Percentiles rank a stretch among this genome's conserved stretches.
Evolutionary conservation across 2,113 vertebrate genomes (phyloP).

Genomic region (Microcebus ravelobensis): DNA sequence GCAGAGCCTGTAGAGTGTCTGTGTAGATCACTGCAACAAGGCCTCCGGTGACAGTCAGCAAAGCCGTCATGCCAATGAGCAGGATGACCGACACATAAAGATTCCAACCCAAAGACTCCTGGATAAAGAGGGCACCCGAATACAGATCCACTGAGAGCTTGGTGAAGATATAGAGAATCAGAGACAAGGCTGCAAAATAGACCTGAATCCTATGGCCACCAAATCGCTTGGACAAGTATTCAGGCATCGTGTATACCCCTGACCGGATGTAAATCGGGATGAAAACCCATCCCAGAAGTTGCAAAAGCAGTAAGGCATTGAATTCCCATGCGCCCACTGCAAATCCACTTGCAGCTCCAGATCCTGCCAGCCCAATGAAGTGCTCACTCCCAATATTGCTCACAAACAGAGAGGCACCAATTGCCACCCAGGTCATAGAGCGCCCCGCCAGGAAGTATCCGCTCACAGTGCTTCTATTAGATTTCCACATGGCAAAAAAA

Average conservation of each 20-base stretch:
- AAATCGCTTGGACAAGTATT: slow-evolving; percentile 97
- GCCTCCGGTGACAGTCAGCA: slow-evolving; percentile 97
- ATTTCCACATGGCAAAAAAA: slow-evolving; percentile 97
- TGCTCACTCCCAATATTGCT: slow-evolving; percentile 99
- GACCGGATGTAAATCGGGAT: slow-evolving; percentile 98
- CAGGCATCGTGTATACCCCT: slow-evolving; percentile 98
- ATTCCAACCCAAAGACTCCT: slow-evolving; percentile 99
- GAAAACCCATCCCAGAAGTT: slow-evolving; percentile 99
- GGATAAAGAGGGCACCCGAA: slow-evolving; percentile 98
- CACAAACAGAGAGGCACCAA: slow-evolving; percentile 98
- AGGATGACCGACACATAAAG: slow-evolving; percentile 96
- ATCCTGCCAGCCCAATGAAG: slow-evolving; percentile 99
- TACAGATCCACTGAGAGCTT: slow-evolving; percentile 99
- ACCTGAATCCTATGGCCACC: slow-evolving; percentile 96
- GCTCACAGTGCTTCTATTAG: slow-evolving; percentile 96
- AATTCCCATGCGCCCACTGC: slow-evolving; percentile 99
- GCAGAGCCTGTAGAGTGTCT: slow-evolving; percentile 95
- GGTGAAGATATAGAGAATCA: slow-evolving; percentile 98
- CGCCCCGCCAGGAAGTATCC: slow-evolving; percentile 99
- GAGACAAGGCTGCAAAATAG: slow-evolving; percentile 95
- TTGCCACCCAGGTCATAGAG: slow-evolving; percentile 96
- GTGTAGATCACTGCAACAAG: slow-evolving; percentile 98
- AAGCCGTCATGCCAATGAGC: slow-evolving; percentile 95
- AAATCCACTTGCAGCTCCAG: slow-evolving; percentile 97
- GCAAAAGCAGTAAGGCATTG: slow-evolving; percentile 97